Conservation (phyloP, 2,797 vertebrate species). For the Acipenser transmontanus region DNA sequence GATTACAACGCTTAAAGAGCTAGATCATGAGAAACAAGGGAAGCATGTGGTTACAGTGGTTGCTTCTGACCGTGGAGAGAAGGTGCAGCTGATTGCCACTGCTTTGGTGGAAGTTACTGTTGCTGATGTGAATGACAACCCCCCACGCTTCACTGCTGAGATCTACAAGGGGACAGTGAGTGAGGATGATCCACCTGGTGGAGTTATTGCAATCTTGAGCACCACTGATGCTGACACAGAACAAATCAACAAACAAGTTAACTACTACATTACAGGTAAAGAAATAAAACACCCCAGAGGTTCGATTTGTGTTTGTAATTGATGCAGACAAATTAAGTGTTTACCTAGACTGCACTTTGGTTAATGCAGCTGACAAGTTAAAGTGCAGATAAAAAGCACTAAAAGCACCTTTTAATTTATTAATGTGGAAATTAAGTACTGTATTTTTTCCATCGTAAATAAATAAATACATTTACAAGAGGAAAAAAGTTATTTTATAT, state of each 20-base stretch:
- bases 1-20: slow-evolving; percentile 78
- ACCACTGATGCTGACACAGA: slow-evolving; percentile 81
- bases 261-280: slow-evolving; percentile 86
- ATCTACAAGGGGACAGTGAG: slow-evolving; percentile 84
- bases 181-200: slow-evolving; percentile 82
- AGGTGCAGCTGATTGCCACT: slow-evolving; percentile 68
- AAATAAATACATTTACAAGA: too few relatives aligned
- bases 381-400: too few relatives aligned
- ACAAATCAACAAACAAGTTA: slow-evolving; percentile 80
- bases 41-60: slow-evolving; percentile 76
- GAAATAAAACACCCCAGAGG: too few relatives aligned
- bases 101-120: slow-evolving; percentile 76
- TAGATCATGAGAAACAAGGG: slow-evolving; percentile 78
- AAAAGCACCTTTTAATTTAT: too few relatives aligned
- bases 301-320: too few relatives aligned
- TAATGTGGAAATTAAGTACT: too few relatives aligned
- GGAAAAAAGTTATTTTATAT: too few relatives aligned
- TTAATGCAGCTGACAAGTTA: too few relatives aligned
- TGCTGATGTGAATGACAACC: slow-evolving; percentile 89
- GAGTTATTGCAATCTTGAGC: slow-evolving; percentile 82
- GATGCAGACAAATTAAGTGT: too few relatives aligned
- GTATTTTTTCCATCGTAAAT: too few relatives aligned
- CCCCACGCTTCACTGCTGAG: slow-evolving; percentile 81
- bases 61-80: slow-evolving; percentile 81
- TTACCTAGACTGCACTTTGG: too few relatives aligned